Base-by-base conservation (phyloP, 2,888 invertebrate species). In the Ariolimax columbianus region DNA sequence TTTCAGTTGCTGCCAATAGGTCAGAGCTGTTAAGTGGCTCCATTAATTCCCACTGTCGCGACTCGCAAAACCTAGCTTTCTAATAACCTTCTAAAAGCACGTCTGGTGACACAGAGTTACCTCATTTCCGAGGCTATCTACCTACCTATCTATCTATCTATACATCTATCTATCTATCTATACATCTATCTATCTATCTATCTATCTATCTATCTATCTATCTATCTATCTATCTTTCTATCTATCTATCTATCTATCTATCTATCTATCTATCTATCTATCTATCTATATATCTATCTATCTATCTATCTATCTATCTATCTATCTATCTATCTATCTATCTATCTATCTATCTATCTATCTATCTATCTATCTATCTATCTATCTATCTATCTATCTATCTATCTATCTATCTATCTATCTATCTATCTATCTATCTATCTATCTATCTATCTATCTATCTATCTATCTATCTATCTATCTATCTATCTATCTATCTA, bases 391-490 rank as follows among this genome's bases (percentile, higher is more conserved):
- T 66, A 30, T 33, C 33, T 33, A 11, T 33, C 33, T 66, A 4
- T 66, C 33, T 66, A 9, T 33, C 33, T 66, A 11, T 66, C 73
- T 73, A 30, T 73, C 73, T 73, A 30, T 43, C 73, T 43, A 47
- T 43, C n/a, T 73, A 73, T 73, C 40, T 43, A 72, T 40, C 40
- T 72, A 72, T 72, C 40, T 72, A 38, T 40, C 72, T 72, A 72
- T 40, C 72, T 40, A 40, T 40, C 72, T 72, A 40, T 72, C 72
- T 72, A 38, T 72, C 72, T 72, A 40, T 72, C 72, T 72, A 40
- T 72, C 72, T 72, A 40, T 72, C 72, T 72, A 40, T 40, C 38
- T 72, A 72, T 72, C 38, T 72, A 72, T 72, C 72, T 38, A 40
- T 40, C 72, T 40, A 72, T 72, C 38, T 40, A 40, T 72, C 40